Conservation (phyloP, 2,888 invertebrate species). For the Trissolcus japonicus region DNA sequence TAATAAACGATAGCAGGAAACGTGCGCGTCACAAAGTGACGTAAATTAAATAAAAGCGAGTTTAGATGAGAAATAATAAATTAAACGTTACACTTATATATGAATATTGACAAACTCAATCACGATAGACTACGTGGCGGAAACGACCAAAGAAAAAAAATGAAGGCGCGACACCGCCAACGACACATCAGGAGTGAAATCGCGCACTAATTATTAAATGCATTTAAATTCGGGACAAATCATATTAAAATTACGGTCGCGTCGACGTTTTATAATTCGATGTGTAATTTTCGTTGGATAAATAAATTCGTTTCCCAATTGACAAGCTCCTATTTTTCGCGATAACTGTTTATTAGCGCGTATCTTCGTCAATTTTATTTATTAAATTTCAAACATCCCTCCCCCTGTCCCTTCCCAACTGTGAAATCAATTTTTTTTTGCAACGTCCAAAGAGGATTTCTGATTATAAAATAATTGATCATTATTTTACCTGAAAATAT, state of each 20-base stretch:
- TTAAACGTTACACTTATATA: slow-evolving; percentile 14
- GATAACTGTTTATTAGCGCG: slow-evolving; percentile 45
- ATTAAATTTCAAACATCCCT: slow-evolving; percentile 13
- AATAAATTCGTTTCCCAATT: slow-evolving; percentile 24
- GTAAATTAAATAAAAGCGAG: slow-evolving; percentile 3
- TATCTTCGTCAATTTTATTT: slow-evolving; percentile 31
- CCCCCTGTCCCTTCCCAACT: not conserved
- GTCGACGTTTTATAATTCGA: slow-evolving; percentile 12
- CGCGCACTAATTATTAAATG: slow-evolving; percentile 12
- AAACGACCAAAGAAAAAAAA: slow-evolving; percentile 15
- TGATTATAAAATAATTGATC: slow-evolving; percentile 33
- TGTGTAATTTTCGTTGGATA: slow-evolving; percentile 29
- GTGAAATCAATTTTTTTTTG: slow-evolving; percentile 34
- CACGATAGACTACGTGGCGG: slow-evolving; percentile 5
- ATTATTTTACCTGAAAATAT: slow-evolving; percentile 32
- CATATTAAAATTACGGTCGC: slow-evolving; percentile 18
- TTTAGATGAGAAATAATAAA: slow-evolving; percentile 20
- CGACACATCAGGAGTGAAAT: not conserved
- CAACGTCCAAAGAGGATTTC: slow-evolving; percentile 5
- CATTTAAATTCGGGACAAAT: slow-evolving; percentile 23
- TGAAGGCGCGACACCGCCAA: not conserved
- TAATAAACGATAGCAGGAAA: not conserved
- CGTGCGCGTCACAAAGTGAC: not conserved
- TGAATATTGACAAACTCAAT: slow-evolving; percentile 26
- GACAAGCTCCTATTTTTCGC: slow-evolving; percentile 35